These are phyloP conservation scores for Xanthia togata DNA, from an alignment of 2,888 invertebrate genomes.

Conservation along the genomic window DNA sequence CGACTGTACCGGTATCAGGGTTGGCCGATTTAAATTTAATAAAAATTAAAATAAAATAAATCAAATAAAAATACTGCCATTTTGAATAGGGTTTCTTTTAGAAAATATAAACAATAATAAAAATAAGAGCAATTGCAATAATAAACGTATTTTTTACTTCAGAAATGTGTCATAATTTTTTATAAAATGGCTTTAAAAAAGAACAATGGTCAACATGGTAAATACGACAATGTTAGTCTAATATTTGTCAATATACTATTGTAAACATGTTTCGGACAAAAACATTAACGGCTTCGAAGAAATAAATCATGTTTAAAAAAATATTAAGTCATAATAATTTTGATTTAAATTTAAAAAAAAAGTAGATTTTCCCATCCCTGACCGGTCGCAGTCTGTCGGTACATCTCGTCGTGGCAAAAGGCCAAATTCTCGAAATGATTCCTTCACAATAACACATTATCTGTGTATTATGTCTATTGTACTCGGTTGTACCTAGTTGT, in stretches of 20 bases:
- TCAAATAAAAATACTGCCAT: background rate
- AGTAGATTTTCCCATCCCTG: conserved; percentile 13
- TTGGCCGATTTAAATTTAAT: conserved; percentile 1
- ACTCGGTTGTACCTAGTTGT: conserved; percentile 45
- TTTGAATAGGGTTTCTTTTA: background rate
- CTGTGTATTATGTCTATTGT: conserved; percentile 51
- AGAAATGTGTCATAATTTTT: background rate
- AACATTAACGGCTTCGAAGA: background rate
- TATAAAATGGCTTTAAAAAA: no score
- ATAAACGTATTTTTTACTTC: background rate
- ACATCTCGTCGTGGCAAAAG: conserved; percentile 62
- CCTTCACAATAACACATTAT: conserved; percentile 67
- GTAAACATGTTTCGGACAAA: background rate
- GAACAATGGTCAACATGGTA: background rate
- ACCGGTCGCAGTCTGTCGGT: conserved; percentile 32
- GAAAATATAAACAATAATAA: background rate
- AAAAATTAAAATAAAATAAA: background rate
- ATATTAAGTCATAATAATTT: background rate
- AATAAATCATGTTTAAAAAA: background rate
- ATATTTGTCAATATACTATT: background rate
- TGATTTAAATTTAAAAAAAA: background rate
- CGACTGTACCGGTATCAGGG: conserved; percentile 40
- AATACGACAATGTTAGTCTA: background rate
- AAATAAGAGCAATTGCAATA: background rate
- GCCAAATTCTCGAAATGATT: conserved; percentile 69